Evolutionary conservation across 2,888 invertebrate genomes (phyloP).

Genomic region (Drosophila koepferae): DNA sequence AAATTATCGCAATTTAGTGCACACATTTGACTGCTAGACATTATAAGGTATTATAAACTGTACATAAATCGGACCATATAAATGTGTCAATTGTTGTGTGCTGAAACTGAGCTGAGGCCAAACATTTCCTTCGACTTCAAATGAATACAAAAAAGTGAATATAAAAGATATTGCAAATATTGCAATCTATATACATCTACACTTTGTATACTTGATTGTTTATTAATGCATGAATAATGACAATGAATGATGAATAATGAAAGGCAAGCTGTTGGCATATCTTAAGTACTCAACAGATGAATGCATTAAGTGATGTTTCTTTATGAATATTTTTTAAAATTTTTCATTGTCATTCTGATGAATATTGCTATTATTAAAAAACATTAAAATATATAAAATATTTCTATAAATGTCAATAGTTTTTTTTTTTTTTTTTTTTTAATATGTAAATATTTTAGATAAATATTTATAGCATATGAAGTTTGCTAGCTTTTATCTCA

Average conservation of each 20-base stretch:
- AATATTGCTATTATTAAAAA: not conserved
- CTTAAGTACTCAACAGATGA: not conserved
- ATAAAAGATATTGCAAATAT: not conserved
- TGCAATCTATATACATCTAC: not conserved
- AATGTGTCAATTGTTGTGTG: not conserved
- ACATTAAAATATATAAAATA: too few relatives aligned
- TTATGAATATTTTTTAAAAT: not conserved
- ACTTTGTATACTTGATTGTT: not conserved
- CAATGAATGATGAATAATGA: not conserved
- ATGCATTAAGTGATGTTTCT: not conserved
- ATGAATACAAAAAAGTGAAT: not conserved
- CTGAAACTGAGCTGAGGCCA: not conserved
- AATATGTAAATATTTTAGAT: not conserved
- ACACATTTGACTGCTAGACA: slow-evolving; percentile 16
- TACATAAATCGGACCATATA: not conserved
- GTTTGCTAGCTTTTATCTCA: not conserved
- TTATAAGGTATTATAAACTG: slow-evolving; percentile 2
- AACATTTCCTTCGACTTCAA: not conserved
- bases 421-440: too few relatives aligned
- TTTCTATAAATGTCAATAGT: too few relatives aligned
- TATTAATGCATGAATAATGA: slow-evolving; percentile 5
- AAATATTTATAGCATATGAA: not conserved
- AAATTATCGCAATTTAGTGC: slow-evolving; percentile 58
- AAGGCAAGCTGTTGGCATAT: not conserved
- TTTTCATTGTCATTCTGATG: not conserved